phyloP scores from a whole-genome alignment of 2,113 vertebrate species.

The Labeo catla region DNA sequence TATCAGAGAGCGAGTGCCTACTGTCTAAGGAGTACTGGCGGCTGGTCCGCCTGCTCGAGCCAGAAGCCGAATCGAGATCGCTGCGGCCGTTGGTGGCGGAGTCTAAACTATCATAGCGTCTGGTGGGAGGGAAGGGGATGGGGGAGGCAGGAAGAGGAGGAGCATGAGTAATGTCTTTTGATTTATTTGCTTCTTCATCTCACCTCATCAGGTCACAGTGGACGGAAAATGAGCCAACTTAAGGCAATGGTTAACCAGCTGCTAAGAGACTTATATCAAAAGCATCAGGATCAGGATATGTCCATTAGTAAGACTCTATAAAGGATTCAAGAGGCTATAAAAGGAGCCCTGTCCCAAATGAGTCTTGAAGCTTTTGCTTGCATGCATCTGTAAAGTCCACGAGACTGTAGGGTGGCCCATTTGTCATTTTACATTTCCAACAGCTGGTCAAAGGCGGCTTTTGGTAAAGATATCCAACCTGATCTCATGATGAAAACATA shows the following conservation, averaged over 20 bases:
- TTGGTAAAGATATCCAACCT: background rate
- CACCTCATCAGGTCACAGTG: constrained; percentile 57
- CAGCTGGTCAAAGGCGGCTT: background rate
- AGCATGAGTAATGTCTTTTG: constrained; percentile 57
- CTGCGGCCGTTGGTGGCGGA: constrained; percentile 89
- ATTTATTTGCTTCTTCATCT: constrained; percentile 23
- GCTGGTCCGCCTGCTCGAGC: constrained; percentile 87
- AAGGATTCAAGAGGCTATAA: background rate
- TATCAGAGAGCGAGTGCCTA: constrained; percentile 89
- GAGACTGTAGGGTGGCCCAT: background rate
- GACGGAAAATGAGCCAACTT: constrained; percentile 46
- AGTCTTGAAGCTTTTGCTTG: background rate
- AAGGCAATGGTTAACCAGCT: constrained; percentile 41
- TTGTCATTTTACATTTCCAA: background rate
- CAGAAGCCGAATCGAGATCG: constrained; percentile 90
- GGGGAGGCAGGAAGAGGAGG: constrained; percentile 59
- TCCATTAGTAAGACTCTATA: constrained; percentile 4
- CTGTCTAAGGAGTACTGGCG: constrained; percentile 92
- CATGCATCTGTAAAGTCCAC: background rate
- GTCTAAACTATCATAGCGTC: constrained; percentile 92
- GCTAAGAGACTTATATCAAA: constrained; percentile 45
- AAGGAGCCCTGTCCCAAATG: constrained; percentile 9
- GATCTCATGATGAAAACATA: no score
- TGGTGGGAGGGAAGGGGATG: constrained; percentile 69
- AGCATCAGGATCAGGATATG: constrained; percentile 6